Percentiles rank a stretch among this genome's conserved stretches.
Evolutionary conservation across 1,140 invertebrate genomes (phyloP).

Genomic region (Diprion similis): DNA sequence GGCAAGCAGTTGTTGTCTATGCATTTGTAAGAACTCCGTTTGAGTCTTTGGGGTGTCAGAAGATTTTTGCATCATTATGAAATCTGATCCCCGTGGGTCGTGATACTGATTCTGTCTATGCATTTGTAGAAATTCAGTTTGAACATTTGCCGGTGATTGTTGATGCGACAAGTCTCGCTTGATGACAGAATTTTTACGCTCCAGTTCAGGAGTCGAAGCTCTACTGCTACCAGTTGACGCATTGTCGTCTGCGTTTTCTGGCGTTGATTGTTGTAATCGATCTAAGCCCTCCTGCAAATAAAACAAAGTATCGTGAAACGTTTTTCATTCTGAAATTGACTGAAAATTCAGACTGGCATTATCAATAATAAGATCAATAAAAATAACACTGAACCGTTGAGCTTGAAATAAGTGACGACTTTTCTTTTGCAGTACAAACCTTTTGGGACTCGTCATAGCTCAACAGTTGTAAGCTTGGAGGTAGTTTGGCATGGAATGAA

Average conservation of each 20-base stretch:
- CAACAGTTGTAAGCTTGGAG: constrained; percentile 86
- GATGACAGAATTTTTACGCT: constrained; percentile 58
- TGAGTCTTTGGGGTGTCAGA: constrained; percentile 38
- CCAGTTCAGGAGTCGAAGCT: constrained; percentile 60
- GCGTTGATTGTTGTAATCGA: constrained; percentile 42
- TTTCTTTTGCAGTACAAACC: constrained; percentile 23
- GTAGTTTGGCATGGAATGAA: constrained; percentile 89
- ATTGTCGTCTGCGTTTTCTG: constrained; percentile 50
- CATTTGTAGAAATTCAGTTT: constrained; percentile 52
- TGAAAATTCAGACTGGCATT: constrained; percentile 27
- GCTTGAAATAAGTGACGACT: constrained; percentile 11
- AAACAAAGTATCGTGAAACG: constrained; percentile 38
- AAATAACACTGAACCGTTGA: constrained; percentile 11
- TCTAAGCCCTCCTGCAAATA: constrained; percentile 55
- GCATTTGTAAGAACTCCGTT: constrained; percentile 46
- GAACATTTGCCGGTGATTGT: constrained; percentile 42
- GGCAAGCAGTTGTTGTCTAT: constrained; percentile 43
- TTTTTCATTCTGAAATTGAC: constrained; percentile 37
- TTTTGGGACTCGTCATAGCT: constrained; percentile 75
- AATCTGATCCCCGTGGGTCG: constrained; percentile 34
- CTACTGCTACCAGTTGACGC: constrained; percentile 58
- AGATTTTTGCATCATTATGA: constrained; percentile 36
- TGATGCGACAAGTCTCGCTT: constrained; percentile 46
- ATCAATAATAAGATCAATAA: constrained; percentile 11
- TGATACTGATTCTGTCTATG: constrained; percentile 52